phyloP scores from a whole-genome alignment of 2,888 invertebrate species.

The Tenthredo mesomela region DNA sequence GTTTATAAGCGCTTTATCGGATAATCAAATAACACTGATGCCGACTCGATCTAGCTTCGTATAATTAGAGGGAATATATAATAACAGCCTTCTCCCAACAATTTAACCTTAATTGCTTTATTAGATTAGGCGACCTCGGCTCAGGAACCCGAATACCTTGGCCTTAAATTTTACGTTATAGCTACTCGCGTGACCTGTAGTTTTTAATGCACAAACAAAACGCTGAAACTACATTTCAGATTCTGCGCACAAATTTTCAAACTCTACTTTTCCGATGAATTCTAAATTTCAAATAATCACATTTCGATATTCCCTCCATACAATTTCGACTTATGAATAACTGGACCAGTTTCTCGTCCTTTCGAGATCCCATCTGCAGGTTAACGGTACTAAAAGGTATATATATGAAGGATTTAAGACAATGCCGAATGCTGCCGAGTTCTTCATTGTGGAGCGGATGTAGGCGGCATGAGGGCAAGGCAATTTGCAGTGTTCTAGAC shows the following conservation, averaged over 20 bases:
- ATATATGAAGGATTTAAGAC: not conserved
- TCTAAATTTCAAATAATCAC: not conserved
- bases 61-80: constrained; percentile 76
- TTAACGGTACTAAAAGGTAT: not conserved
- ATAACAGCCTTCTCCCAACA: constrained; percentile 70
- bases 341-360: constrained; percentile 2
- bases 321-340: not conserved
- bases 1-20: constrained; percentile 67
- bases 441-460: constrained; percentile 46
- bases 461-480: constrained; percentile 37
- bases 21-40: constrained; percentile 72
- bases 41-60: constrained; percentile 69
- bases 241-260: not conserved
- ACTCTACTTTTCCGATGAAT: not conserved
- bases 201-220: constrained; percentile 2
- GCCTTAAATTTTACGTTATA: constrained; percentile 29
- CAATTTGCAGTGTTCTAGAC: constrained; percentile 44
- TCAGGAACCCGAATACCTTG: constrained; percentile 19
- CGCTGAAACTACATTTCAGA: not conserved
- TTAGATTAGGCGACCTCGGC: constrained; percentile 68
- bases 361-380: not conserved
- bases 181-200: constrained; percentile 18
- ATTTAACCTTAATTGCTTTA: constrained; percentile 75
- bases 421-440: constrained; percentile 38
- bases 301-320: not conserved